phyloP scores from a whole-genome alignment of 1,140 invertebrate species.

The Andrena cerasifolii region DNA sequence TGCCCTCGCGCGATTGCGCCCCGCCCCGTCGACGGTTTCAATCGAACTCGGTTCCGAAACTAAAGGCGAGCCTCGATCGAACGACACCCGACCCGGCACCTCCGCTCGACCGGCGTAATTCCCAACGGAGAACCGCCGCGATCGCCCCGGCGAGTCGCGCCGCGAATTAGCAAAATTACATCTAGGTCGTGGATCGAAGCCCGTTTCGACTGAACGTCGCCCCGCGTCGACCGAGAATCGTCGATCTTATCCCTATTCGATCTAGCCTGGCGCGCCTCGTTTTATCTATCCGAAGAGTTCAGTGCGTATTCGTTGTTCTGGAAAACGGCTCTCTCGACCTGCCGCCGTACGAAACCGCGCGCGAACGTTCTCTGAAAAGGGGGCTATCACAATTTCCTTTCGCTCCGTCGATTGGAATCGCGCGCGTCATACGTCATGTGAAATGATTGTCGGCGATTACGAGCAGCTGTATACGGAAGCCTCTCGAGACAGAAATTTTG shows the following conservation, averaged over 20 bases:
- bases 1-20: conserved; percentile 12
- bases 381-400: conserved; percentile 33
- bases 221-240: conserved; percentile 21
- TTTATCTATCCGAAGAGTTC: background rate
- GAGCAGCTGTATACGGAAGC: conserved; percentile 4
- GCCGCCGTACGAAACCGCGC: background rate
- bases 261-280: background rate
- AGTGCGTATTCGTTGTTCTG: conserved; percentile 38
- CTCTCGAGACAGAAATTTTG: conserved; percentile 10
- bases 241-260: conserved; percentile 13
- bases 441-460: conserved; percentile 56
- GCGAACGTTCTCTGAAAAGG: background rate
- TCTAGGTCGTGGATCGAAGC: conserved; percentile 26
- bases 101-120: background rate
- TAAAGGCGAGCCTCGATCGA: background rate
- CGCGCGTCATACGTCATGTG: background rate
- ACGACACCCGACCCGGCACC: background rate
- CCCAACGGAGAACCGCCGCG: background rate
- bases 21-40: conserved; percentile 10
- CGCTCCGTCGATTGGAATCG: background rate
- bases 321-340: conserved; percentile 15
- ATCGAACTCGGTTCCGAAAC: background rate
- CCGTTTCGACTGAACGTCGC: conserved; percentile 8
- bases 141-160: background rate
- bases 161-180: conserved; percentile 54